Evolutionary conservation across 2,113 vertebrate species (phyloP).

Genomic region (Megaptera novaeangliae): DNA sequence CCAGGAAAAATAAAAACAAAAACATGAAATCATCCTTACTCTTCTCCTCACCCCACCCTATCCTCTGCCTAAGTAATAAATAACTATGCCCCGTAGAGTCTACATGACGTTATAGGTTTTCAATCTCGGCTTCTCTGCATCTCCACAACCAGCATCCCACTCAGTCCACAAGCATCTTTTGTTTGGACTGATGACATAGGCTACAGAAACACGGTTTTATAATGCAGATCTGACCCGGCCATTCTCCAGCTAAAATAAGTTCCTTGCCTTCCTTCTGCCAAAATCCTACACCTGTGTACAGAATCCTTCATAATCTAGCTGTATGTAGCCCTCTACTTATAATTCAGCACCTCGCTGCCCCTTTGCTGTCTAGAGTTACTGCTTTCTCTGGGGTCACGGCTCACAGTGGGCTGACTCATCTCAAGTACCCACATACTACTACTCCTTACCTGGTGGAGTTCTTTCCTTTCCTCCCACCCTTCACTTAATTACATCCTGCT

Average conservation of each 20-base stretch:
- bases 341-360: fast-evolving
- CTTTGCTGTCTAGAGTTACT: background rate
- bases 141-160: background rate
- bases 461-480: background rate
- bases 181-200: background rate
- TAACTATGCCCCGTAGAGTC: background rate
- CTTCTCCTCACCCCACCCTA: background rate
- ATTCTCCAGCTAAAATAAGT: background rate
- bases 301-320: background rate
- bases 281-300: background rate
- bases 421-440: background rate
- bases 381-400: background rate
- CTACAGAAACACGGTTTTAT: background rate
- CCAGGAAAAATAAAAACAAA: background rate
- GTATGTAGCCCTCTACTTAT: background rate
- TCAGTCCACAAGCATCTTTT: background rate
- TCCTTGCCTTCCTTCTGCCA: background rate
- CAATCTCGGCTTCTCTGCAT: background rate
- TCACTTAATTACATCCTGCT: background rate
- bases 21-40: background rate
- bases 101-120: background rate
- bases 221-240: background rate
- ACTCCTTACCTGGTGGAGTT: background rate
- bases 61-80: background rate
- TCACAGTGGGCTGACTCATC: background rate